phyloP scores from a whole-genome alignment of 1,140 invertebrate species.

The Bombus vancouverensis region DNA sequence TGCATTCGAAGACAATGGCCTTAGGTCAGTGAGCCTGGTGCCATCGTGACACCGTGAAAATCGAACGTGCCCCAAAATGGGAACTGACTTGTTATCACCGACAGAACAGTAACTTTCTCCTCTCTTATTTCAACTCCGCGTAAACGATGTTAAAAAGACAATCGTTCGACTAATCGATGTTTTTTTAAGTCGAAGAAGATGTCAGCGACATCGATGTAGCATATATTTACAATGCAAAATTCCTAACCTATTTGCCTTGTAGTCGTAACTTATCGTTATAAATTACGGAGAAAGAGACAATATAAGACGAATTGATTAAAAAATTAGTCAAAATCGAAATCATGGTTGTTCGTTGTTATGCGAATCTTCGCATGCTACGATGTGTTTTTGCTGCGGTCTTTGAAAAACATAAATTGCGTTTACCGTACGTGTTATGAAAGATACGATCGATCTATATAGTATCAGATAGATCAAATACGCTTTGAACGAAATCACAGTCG shows the following conservation, averaged over 20 bases:
- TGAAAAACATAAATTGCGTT: not conserved
- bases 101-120: not conserved
- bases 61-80: conserved; percentile 1
- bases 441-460: not conserved
- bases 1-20: conserved; percentile 69
- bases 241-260: not conserved
- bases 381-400: too few species aligned
- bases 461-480: not conserved
- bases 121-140: not conserved
- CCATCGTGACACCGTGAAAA: conserved; percentile 52
- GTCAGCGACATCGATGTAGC: too few species aligned
- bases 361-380: not conserved
- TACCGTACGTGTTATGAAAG: not conserved
- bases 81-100: not conserved
- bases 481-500: not conserved
- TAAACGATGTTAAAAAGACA: not conserved
- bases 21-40: conserved; percentile 62
- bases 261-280: not conserved
- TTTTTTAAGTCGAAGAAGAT: not conserved
- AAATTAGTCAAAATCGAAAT: not conserved
- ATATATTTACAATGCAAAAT: not conserved
- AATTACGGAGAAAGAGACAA: not conserved
- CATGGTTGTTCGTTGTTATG: too few species aligned
- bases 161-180: not conserved
- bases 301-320: not conserved